These are phyloP conservation scores for Gymnogyps californianus DNA, from an alignment of 2,113 vertebrate genomes.

Conservation along the genomic window DNA sequence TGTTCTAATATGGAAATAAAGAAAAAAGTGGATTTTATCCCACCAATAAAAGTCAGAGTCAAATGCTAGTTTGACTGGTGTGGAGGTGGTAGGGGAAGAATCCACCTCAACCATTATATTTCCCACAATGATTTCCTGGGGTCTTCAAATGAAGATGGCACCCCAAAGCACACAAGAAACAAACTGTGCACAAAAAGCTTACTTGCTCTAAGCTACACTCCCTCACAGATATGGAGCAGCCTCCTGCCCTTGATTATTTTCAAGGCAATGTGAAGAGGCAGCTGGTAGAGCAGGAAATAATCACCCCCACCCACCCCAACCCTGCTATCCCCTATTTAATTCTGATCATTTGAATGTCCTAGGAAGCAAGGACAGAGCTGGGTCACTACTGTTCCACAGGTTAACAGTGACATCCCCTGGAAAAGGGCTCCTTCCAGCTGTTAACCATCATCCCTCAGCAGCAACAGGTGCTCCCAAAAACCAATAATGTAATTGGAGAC, in stretches of 20 bases:
- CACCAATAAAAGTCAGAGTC: not conserved
- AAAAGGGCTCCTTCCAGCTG: not conserved
- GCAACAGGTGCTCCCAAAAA: not conserved
- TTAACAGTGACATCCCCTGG: not conserved
- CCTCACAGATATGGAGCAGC: fast-evolving
- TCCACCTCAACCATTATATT: not conserved
- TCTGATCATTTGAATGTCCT: not conserved
- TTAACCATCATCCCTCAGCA: not conserved
- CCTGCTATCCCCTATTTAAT: not conserved
- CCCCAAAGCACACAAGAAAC: not conserved
- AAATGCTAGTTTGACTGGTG: not conserved
- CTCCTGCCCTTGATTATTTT: not conserved
- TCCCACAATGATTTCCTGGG: not conserved
- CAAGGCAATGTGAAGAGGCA: not conserved
- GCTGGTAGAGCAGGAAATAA: not conserved
- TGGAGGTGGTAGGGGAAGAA: not conserved
- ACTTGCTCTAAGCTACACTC: not conserved
- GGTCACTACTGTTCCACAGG: not conserved
- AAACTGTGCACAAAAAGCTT: not conserved
- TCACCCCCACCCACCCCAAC: not conserved
- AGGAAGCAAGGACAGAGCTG: not conserved
- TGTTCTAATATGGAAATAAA: not conserved
- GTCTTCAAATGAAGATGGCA: not conserved
- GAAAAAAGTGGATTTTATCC: not conserved
- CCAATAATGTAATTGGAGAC: not conserved